These are phyloP conservation scores for Cephus nigrinus DNA, from an alignment of 2,888 invertebrate genomes.

Conservation along the genomic window DNA sequence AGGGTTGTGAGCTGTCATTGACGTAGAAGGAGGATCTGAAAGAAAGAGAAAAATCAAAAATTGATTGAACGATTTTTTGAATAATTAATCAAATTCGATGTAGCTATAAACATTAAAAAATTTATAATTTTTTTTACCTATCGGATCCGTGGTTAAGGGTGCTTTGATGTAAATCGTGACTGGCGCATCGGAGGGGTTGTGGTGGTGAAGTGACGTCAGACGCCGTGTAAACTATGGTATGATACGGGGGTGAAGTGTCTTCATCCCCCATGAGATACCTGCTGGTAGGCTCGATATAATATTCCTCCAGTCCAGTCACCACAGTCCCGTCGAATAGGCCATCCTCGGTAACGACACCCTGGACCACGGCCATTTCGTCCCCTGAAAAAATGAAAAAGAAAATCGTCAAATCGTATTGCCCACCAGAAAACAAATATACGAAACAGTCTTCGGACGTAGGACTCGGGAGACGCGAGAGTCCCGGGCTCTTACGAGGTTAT, in stretches of 20 bases:
- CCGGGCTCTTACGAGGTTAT: neutral
- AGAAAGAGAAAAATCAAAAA: neutral
- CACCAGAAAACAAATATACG: neutral
- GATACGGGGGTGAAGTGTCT: constrained; percentile 71
- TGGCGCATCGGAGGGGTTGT: constrained; percentile 69
- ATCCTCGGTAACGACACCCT: constrained; percentile 86
- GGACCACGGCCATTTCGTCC: constrained; percentile 84
- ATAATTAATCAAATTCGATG: neutral
- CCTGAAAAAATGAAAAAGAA: constrained; percentile 69
- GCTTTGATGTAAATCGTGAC: constrained; percentile 71
- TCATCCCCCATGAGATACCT: constrained; percentile 71
- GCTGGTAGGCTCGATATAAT: constrained; percentile 84
- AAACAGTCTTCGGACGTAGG: neutral
- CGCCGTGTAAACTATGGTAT: constrained; percentile 86
- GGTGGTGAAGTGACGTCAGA: constrained; percentile 76
- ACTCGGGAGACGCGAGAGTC: neutral
- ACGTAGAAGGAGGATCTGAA: neutral
- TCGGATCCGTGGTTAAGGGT: constrained; percentile 17
- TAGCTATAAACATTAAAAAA: neutral
- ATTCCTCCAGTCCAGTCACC: constrained; percentile 80
- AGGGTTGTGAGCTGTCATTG: constrained; percentile 49
- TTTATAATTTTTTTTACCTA: neutral
- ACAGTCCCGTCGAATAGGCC: constrained; percentile 93
- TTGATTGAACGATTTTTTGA: no score
- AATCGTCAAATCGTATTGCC: neutral